Evolutionary conservation across 2,797 vertebrate species (phyloP), one percentile per base, ranked within the genome.

Genomic region (Sparidentex hasta): DNA sequence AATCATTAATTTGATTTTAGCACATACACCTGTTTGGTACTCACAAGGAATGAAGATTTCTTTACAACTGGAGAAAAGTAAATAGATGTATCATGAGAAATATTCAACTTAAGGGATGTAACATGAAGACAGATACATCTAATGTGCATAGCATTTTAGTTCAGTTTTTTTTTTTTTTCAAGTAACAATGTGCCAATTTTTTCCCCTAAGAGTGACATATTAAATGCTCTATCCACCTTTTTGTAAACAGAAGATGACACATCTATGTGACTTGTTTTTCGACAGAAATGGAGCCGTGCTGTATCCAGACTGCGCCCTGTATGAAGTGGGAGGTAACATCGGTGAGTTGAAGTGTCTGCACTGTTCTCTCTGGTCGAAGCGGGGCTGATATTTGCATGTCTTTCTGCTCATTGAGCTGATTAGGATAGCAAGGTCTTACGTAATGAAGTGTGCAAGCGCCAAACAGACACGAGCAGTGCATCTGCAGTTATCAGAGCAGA

Each of bases 311-410:
- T 89, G 96, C 18, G 92, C 95, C 66, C 86, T 98, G 7, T 98
- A 95, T 59, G 96, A 98, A 95, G 95, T 97, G 27, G 97, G 96
- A 75, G 97, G 97, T 21, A 98, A 97, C 68, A 97, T 97, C 38
- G 95, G 97, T 97, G 89, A 92, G 97, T 93, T 13, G 46, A 69
- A 64, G 64, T 20, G 27, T 41, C 50, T n/a, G 27, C 25, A 20
- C 21, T 1, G 1, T 64, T 88, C 68, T 38, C 33, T 67, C 46
- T 12, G 55, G 70, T 80, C 9, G 1, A 51, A 74, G 70, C 50
- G 11, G 25, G 21, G 7, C 63, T 90, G 82, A 89, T 82, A 84
- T 93, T 90, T 87, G 83, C 88, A 74, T 86, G 90, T 89, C 86
- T 92, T 90, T 85, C 84, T 90, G 91, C 88, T 90, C 87, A 76